Percentiles rank a stretch among this genome's conserved stretches.
phyloP scores from a whole-genome alignment of 2,113 vertebrate species.

The Salvelinus fontinalis region DNA sequence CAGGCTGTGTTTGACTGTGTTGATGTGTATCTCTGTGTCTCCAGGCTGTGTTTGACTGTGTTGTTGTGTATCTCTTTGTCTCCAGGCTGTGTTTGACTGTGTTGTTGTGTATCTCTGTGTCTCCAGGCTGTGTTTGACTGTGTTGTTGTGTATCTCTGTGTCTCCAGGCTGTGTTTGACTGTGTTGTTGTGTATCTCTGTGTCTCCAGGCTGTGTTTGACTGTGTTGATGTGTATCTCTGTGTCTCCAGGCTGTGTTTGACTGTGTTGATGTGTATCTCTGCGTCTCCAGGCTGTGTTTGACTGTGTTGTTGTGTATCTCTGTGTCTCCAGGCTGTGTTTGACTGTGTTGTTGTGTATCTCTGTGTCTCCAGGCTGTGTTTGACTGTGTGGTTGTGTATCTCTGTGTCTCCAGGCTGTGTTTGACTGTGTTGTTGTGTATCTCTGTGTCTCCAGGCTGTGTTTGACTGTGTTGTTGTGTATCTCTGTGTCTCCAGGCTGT shows the following conservation, averaged over 20 bases:
- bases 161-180: neutral
- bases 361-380: neutral
- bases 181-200: neutral
- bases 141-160: neutral
- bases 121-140: neutral
- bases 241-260: neutral
- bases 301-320: neutral
- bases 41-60: neutral
- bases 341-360: neutral
- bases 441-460: neutral
- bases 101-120: neutral
- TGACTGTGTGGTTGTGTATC: neutral
- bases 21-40: neutral
- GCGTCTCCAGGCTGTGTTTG: neutral
- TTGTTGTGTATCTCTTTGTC: neutral
- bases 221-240: neutral
- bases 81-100: neutral
- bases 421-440: neutral
- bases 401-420: neutral
- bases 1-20: neutral
- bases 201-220: neutral
- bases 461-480: neutral
- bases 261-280: neutral
- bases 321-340: neutral
- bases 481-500: too few species aligned